A percentile compares a stretch with the other conserved stretches of the same genome.
phyloP scores from a whole-genome alignment of 1,140 invertebrate species.

The Tetramorium simillimum region DNA sequence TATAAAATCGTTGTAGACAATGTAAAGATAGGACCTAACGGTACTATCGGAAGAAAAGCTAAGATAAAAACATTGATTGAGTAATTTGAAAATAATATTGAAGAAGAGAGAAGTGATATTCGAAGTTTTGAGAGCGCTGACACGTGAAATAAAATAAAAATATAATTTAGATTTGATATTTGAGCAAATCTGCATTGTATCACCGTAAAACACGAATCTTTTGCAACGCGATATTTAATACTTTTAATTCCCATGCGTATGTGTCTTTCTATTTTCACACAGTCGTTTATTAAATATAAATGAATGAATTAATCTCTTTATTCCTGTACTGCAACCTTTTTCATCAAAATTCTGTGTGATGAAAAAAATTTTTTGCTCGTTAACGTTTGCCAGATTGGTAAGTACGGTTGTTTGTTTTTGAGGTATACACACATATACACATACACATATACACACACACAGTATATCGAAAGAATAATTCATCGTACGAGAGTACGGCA shows the following conservation, averaged over 20 bases:
- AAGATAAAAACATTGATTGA: not conserved
- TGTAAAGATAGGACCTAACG: not conserved
- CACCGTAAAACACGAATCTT: not conserved
- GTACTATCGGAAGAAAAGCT: not conserved
- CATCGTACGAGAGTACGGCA: not conserved
- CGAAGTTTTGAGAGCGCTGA: not conserved
- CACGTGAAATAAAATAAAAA: not conserved
- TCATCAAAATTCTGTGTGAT: not conserved
- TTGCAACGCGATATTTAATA: slow-evolving; percentile 9
- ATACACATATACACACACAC: not conserved
- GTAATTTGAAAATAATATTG: not conserved
- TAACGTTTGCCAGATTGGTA: slow-evolving; percentile 25
- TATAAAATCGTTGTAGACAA: not conserved
- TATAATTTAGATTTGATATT: not conserved
- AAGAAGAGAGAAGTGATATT: not conserved
- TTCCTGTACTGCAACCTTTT: not conserved
- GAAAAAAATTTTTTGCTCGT: slow-evolving; percentile 16
- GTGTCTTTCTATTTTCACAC: not conserved
- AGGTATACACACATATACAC: not conserved
- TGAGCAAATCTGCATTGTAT: slow-evolving; percentile 3
- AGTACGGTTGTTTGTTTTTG: slow-evolving; percentile 24
- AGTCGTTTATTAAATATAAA: slow-evolving; percentile 34
- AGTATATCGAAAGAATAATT: slow-evolving; percentile 18
- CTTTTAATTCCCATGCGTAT: not conserved
- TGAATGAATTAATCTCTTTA: slow-evolving; percentile 27